phyloP scores from a whole-genome alignment of 2,797 vertebrate species.

The Vespertilio murinus region DNA sequence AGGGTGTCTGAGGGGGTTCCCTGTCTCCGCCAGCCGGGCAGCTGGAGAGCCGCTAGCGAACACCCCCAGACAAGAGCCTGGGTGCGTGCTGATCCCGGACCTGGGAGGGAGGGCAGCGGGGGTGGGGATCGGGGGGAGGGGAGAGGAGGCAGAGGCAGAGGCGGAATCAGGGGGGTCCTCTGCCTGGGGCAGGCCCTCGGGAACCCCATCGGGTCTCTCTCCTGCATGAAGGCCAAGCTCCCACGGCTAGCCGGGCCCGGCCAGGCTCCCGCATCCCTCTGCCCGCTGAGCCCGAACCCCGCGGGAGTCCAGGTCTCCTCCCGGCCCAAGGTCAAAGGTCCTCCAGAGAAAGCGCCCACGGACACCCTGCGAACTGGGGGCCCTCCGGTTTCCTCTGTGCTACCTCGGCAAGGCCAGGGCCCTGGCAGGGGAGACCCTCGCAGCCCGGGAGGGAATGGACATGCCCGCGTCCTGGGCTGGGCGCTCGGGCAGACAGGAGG shows the following conservation, averaged over 20 bases:
- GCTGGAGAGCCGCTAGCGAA: not conserved
- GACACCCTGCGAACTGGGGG: not conserved
- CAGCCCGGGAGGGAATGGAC: not conserved
- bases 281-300: not conserved
- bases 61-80: not conserved
- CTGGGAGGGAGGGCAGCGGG: no score
- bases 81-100: not conserved
- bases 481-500: not conserved
- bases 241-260: rapidly evolving
- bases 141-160: not conserved
- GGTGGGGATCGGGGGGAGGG: rapidly evolving
- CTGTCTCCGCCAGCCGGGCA: not conserved
- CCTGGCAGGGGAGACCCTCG: not conserved
- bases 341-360: not conserved
- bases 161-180: not conserved
- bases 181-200: not conserved
- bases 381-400: not conserved
- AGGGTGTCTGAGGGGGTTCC: conserved; percentile 24
- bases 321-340: not conserved
- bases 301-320: not conserved
- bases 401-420: not conserved
- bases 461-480: not conserved
- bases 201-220: not conserved
- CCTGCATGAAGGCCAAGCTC: not conserved
- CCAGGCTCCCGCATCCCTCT: no score